Conservation (phyloP, 1,140 invertebrate species). For the Trachymyrmex cornetzi region DNA sequence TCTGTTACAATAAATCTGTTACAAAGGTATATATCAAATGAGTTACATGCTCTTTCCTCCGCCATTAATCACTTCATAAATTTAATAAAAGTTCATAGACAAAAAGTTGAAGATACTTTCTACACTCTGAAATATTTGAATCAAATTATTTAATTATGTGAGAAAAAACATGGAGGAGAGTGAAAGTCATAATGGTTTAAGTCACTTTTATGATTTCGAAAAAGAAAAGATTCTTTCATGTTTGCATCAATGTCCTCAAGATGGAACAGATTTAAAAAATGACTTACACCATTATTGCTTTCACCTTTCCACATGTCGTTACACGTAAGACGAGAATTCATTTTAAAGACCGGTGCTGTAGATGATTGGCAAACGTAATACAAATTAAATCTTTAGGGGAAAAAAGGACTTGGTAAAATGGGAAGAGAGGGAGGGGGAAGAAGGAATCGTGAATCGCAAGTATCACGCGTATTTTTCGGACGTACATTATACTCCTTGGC, state of each 20-base stretch:
- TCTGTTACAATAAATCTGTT: neutral
- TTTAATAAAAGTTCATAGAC: slow-evolving; percentile 12
- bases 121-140: neutral
- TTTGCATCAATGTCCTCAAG: no score
- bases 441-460: neutral
- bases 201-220: no score
- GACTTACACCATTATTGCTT: no score
- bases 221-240: no score
- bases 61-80: neutral
- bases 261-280: no score
- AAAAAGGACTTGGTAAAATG: neutral
- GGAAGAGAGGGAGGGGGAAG: neutral
- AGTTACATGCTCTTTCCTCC: neutral
- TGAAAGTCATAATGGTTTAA: no score
- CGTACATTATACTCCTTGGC: slow-evolving; percentile 9
- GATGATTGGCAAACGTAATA: neutral
- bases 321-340: neutral
- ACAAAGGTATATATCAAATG: neutral
- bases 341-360: neutral
- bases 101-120: slow-evolving; percentile 3
- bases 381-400: neutral
- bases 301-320: no score
- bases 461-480: neutral
- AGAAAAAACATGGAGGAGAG: no score
- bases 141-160: neutral